phyloP scores from a whole-genome alignment of 2,113 vertebrate genomes.

The Xenus cinereus region DNA sequence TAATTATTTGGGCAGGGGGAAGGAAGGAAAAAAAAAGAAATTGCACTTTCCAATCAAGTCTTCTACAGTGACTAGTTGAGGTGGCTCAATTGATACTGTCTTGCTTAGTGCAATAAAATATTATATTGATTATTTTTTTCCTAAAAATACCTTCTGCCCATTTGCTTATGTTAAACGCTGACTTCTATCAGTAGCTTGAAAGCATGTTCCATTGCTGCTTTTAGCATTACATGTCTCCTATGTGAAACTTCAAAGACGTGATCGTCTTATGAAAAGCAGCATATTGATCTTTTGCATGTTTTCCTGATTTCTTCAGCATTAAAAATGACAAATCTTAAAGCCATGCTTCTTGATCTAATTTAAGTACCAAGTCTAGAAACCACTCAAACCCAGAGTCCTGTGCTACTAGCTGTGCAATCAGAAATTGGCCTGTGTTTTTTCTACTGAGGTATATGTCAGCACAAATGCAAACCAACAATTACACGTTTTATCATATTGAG shows the following conservation, averaged over 20 bases:
- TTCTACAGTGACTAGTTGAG: not conserved
- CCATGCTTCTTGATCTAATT: not conserved
- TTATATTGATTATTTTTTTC: not conserved
- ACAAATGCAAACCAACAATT: not conserved
- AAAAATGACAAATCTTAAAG: not conserved
- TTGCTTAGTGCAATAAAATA: not conserved
- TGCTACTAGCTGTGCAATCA: not conserved
- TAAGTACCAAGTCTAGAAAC: not conserved
- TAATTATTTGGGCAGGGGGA: not conserved
- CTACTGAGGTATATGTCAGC: not conserved
- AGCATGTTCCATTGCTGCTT: not conserved
- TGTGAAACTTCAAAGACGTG: not conserved
- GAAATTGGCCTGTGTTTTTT: not conserved
- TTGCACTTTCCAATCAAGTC: not conserved
- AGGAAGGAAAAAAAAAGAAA: not conserved
- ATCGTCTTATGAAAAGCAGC: not conserved
- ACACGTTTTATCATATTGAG: not conserved
- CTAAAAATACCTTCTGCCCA: not conserved
- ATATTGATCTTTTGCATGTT: not conserved
- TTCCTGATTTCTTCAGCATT: not conserved
- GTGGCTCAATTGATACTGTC: not conserved
- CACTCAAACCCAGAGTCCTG: not conserved
- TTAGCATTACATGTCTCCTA: not conserved
- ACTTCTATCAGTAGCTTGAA: not conserved
- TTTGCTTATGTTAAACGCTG: not conserved